phyloP scores from a whole-genome alignment of 2,113 vertebrate species.

The Tragelaphus strepsiceros region DNA sequence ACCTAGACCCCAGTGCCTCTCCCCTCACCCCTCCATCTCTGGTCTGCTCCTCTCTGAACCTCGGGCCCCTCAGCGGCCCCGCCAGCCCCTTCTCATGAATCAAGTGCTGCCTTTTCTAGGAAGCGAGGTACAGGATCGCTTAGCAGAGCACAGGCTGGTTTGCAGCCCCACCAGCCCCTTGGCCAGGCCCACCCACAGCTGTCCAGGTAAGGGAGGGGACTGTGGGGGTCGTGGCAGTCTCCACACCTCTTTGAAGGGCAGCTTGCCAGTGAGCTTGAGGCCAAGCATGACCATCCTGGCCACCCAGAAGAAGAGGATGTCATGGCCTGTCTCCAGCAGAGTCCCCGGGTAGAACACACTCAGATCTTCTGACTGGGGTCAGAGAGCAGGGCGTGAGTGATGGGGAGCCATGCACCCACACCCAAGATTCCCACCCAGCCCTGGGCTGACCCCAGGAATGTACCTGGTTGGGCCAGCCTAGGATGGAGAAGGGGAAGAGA shows the following conservation, averaged over 20 bases:
- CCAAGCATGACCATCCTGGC: constrained; percentile 94
- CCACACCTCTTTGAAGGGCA: constrained; percentile 90
- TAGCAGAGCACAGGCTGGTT: background rate
- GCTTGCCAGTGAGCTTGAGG: constrained; percentile 85
- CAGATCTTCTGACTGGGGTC: constrained; percentile 84
- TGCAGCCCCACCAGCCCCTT: background rate
- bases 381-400: background rate
- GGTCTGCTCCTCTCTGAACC: background rate
- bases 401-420: background rate
- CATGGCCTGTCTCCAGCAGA: constrained; percentile 91
- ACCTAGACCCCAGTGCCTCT: too few species aligned
- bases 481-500: constrained; percentile 92
- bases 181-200: background rate
- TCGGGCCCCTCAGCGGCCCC: background rate
- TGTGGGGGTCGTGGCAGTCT: rapidly evolving
- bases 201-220: background rate
- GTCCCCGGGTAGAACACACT: constrained; percentile 89
- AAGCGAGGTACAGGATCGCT: background rate
- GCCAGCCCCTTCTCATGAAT: too few species aligned
- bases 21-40: too few species aligned
- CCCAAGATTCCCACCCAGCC: too few species aligned
- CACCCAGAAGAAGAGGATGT: constrained; percentile 96
- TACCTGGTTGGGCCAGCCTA: constrained; percentile 91
- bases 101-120: background rate
- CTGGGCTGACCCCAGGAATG: background rate